Conservation (phyloP, 1,140 invertebrate genomes). For the Augochlora pura region DNA sequence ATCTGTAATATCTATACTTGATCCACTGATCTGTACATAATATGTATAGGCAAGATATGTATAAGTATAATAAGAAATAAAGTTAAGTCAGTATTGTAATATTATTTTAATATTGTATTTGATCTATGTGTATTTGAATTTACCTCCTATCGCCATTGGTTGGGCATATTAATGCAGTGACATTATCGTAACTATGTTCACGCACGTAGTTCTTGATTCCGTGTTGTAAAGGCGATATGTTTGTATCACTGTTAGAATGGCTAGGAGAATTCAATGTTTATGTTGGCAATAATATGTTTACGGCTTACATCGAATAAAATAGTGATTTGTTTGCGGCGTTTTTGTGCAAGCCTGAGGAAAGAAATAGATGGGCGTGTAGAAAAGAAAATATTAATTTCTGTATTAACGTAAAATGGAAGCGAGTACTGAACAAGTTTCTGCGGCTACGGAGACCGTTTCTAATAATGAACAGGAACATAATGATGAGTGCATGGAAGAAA, state of each 20-base stretch:
- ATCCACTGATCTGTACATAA: too few species aligned
- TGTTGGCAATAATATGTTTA: conserved; percentile 63
- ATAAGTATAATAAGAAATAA: too few species aligned
- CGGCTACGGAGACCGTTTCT: conserved; percentile 37
- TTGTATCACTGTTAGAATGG: conserved; percentile 15
- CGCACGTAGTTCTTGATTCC: too few species aligned
- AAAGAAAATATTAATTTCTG: conserved; percentile 23
- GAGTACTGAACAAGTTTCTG: conserved; percentile 63
- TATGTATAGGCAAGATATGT: too few species aligned
- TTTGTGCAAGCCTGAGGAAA: conserved; percentile 50
- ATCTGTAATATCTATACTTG: too few species aligned
- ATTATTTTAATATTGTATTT: too few species aligned
- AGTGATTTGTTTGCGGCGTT: conserved; percentile 68
- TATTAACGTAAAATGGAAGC: conserved; percentile 64
- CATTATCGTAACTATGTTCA: too few species aligned
- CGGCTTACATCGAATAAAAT: conserved; percentile 60
- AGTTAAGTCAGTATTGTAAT: too few species aligned
- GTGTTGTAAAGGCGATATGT: conserved; percentile 1
- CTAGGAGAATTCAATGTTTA: conserved; percentile 30
- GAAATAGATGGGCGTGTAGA: conserved; percentile 54
- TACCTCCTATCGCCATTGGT: too few species aligned
- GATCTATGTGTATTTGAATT: too few species aligned
- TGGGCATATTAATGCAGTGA: too few species aligned
- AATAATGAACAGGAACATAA: conserved; percentile 74
- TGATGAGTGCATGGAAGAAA: conserved; percentile 74